phyloP scores from a whole-genome alignment of 2,888 invertebrate genomes.

The Nasonia oneida region DNA sequence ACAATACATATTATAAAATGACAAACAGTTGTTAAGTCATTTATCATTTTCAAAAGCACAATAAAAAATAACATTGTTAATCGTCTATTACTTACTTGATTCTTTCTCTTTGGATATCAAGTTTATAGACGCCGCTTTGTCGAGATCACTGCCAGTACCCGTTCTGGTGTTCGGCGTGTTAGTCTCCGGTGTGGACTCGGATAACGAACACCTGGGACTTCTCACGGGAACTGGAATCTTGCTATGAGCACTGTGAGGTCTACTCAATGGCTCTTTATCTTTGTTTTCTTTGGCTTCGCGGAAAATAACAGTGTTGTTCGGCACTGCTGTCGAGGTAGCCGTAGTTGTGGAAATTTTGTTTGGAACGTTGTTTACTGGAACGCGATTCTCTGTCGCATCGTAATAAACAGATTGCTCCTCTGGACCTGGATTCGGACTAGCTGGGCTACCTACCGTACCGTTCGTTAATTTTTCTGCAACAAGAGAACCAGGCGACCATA shows the following conservation, averaged over 20 bases:
- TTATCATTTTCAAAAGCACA: constrained; percentile 16
- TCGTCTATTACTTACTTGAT: constrained; percentile 71
- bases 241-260: constrained; percentile 80
- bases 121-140: constrained; percentile 68
- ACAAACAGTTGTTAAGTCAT: constrained; percentile 37
- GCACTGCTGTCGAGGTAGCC: constrained; percentile 68
- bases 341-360: constrained; percentile 70
- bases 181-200: constrained; percentile 75
- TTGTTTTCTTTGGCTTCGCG: constrained; percentile 73
- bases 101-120: constrained; percentile 73
- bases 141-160: constrained; percentile 71
- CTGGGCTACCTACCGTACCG: constrained; percentile 76
- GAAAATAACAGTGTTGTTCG: constrained; percentile 65
- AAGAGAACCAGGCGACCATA: constrained; percentile 11
- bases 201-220: constrained; percentile 76
- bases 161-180: constrained; percentile 73
- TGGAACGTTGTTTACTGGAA: constrained; percentile 64
- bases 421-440: constrained; percentile 82
- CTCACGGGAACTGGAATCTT: constrained; percentile 85
- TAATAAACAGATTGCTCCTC: constrained; percentile 90
- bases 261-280: constrained; percentile 70
- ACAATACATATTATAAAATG: constrained; percentile 13
- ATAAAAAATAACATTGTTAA: constrained; percentile 54
- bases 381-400: constrained; percentile 85
- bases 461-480: constrained; percentile 75